These are phyloP conservation scores for Suricata suricatta DNA, from an alignment of 2,113 vertebrate genomes.

Conservation along the genomic window DNA sequence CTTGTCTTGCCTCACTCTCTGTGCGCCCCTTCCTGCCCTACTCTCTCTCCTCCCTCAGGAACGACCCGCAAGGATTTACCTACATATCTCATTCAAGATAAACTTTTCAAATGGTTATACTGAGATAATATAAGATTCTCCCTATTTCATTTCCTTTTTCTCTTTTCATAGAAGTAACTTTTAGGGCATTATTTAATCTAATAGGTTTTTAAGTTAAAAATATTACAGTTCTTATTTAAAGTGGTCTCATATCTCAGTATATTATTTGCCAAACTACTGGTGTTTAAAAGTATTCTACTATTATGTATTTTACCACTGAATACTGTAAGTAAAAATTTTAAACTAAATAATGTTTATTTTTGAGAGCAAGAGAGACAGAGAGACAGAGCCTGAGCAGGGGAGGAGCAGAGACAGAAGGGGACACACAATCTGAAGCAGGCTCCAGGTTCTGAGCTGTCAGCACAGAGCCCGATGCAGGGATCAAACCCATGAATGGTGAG, in stretches of 20 bases:
- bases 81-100: background rate
- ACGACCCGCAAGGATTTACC: too few relatives aligned
- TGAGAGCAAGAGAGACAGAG: too few relatives aligned
- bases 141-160: background rate
- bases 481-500: too few relatives aligned
- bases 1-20: too few relatives aligned
- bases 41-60: too few relatives aligned
- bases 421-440: too few relatives aligned
- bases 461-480: too few relatives aligned
- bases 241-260: background rate
- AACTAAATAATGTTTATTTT: too few relatives aligned
- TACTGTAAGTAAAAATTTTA: background rate
- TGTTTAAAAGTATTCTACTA: background rate
- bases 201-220: background rate
- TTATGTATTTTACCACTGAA: background rate
- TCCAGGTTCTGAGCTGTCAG: too few relatives aligned
- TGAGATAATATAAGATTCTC: background rate
- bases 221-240: background rate
- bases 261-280: background rate
- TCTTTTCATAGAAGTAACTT: background rate
- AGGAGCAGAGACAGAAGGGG: too few relatives aligned
- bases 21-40: too few relatives aligned
- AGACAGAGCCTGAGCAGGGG: too few relatives aligned
- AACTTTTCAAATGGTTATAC: background rate
- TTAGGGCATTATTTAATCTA: background rate